Base-by-base conservation (phyloP, 2,888 invertebrate genomes). In the Stenotaenia linearis region DNA sequence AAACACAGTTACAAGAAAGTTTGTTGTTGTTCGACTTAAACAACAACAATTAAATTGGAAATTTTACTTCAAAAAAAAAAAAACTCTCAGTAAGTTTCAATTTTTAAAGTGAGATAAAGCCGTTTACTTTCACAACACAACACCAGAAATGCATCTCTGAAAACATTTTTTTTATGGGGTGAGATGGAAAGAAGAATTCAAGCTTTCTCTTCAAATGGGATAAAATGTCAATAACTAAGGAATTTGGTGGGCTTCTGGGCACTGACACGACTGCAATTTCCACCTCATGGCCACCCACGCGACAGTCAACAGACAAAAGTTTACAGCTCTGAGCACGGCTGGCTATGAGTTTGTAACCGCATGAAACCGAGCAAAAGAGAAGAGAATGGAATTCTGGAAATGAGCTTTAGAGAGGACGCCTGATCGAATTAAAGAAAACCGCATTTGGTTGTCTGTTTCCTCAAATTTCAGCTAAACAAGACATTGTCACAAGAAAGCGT, bases 291-390 rank as follows among this genome's bases (percentile, higher is more conserved):
- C 61, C 61, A 61, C 61, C 61, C 61, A 61, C 61, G 61, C 61
- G 61, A 61, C 23, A 61, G 61, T 61, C 61, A 61, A 61, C 25
- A 61, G 61, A 61, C 61, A 61, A 61, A 61, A 61, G 10, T 61
- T 61, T 61, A 61, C 61, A 61, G 61, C 61, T 25, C 61, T 28
- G 61, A 61, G 61, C 61, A 61, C 61, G 61, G 25, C 25, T 61
- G 61, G 61, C 61, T 61, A 61, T 61, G 61, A 61, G 61, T 61
- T 61, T 61, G 61, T 61, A 25, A 61, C 61, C 61, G 61, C 61
- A 61, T 61, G 25, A 61, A 61, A 61, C 61, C 61, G 15, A 61
- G 61, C 61, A 61, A 61, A 23, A 61, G 61, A 28, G 28, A 25
- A 61, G 61, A 23, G 61, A 61, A 61, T 61, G 23, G 61, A 61